A percentile compares a stretch with the other conserved stretches of the same genome.
phyloP scores from a whole-genome alignment of 2,797 vertebrate genomes.

The Peromyscus eremicus region DNA sequence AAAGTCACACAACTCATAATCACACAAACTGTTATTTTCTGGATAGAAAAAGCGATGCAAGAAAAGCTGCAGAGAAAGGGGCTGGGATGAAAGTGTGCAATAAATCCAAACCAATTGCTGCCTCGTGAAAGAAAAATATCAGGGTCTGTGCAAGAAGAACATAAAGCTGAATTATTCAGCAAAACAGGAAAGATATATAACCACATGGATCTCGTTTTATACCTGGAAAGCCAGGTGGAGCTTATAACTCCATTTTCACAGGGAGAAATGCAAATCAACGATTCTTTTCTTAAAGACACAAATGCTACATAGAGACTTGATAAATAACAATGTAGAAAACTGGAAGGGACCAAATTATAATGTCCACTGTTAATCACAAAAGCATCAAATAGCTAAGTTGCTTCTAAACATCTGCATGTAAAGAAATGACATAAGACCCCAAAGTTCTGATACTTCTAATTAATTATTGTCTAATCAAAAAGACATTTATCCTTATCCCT shows the following conservation, averaged over 20 bases:
- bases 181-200: slow-evolving; percentile 37
- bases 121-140: slow-evolving; percentile 63
- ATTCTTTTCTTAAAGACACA: background rate
- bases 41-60: slow-evolving; percentile 48
- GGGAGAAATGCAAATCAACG: slow-evolving; percentile 41
- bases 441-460: background rate
- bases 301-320: background rate
- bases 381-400: background rate
- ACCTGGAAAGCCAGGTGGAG: background rate
- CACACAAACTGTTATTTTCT: slow-evolving; percentile 58
- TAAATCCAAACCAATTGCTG: slow-evolving; percentile 75
- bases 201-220: slow-evolving; percentile 1
- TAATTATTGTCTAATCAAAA: slow-evolving; percentile 14
- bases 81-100: slow-evolving; percentile 5
- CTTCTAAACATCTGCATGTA: slow-evolving; percentile 2
- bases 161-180: slow-evolving; percentile 69
- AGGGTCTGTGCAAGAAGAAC: slow-evolving; percentile 34
- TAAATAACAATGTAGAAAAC: slow-evolving; percentile 30
- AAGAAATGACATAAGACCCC: background rate
- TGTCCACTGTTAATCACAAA: background rate
- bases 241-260: slow-evolving; percentile 40
- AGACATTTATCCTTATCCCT: background rate
- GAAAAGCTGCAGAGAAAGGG: slow-evolving; percentile 49
- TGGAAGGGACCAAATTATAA: background rate
- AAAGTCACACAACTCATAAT: slow-evolving; percentile 43